Evolutionary conservation across 2,113 vertebrate genomes (phyloP).

Genomic region (Trichomycterus rosablanca): DNA sequence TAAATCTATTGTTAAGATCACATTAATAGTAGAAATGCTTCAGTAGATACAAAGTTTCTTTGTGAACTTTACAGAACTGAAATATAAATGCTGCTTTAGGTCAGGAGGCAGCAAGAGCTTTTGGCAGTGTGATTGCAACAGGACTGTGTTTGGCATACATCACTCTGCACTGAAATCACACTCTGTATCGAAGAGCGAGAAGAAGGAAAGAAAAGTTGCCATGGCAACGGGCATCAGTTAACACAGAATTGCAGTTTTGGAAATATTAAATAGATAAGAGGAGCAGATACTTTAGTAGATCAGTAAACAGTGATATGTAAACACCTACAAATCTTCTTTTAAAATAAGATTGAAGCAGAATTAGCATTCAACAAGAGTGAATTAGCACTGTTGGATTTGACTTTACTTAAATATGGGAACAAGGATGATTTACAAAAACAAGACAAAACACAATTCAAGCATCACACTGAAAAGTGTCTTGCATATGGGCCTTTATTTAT

Average conservation of each 20-base stretch:
- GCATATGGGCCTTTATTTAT: not conserved
- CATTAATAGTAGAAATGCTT: too few relatives aligned
- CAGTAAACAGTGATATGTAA: constrained; percentile 26
- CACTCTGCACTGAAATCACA: constrained; percentile 54
- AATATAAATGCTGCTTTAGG: constrained; percentile 4
- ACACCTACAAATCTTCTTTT: constrained; percentile 15
- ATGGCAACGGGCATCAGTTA: constrained; percentile 65
- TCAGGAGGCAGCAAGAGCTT: not conserved
- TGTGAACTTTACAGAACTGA: not conserved
- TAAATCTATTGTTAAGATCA: too few relatives aligned
- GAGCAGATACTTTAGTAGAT: constrained; percentile 31
- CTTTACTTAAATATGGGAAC: not conserved
- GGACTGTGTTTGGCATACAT: constrained; percentile 40
- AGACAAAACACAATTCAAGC: too few relatives aligned
- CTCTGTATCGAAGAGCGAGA: constrained; percentile 47
- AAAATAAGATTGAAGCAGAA: not conserved
- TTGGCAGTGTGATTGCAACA: constrained; percentile 28
- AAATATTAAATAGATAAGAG: constrained; percentile 31
- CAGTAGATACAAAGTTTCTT: too few relatives aligned
- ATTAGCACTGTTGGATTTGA: too few relatives aligned
- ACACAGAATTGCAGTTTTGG: constrained; percentile 54
- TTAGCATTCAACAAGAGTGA: too few relatives aligned
- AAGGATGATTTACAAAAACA: not conserved
- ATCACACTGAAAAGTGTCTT: too few relatives aligned
- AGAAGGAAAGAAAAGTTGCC: constrained; percentile 51